Conservation (phyloP, 2,888 invertebrate species). For the Opisthograptis luteolata region DNA sequence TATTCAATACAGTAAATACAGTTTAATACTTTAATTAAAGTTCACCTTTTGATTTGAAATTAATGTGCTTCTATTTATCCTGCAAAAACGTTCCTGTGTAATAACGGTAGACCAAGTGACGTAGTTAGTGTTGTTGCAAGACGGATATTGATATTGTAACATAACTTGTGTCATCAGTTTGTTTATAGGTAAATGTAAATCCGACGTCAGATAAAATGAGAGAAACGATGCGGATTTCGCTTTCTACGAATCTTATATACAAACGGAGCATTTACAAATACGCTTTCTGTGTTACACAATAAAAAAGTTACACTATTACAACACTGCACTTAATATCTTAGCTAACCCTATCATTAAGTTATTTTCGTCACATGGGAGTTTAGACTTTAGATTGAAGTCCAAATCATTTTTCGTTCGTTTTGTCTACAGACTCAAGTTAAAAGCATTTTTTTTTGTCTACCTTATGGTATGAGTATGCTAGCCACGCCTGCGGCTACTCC, state of each 20-base stretch:
- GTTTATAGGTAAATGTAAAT: constrained; percentile 25
- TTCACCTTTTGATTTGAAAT: no score
- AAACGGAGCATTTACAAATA: constrained; percentile 52
- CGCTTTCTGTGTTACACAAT: constrained; percentile 58
- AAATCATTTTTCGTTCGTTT: background rate
- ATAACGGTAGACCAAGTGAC: background rate
- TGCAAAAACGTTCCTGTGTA: no score
- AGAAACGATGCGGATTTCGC: constrained; percentile 40
- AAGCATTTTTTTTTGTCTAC: background rate
- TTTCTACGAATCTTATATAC: constrained; percentile 50
- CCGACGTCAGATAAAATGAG: constrained; percentile 7
- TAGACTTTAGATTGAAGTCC: constrained; percentile 29
- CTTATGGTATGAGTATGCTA: no score
- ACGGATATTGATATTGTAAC: no score
- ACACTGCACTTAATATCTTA: constrained; percentile 45
- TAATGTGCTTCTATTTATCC: no score
- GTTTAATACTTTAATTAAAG: no score
- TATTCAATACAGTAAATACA: no score
- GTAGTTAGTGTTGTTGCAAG: background rate
- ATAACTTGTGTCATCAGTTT: constrained; percentile 25
- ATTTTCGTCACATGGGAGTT: constrained; percentile 48
- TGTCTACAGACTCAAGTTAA: background rate
- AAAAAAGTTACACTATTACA: constrained; percentile 31
- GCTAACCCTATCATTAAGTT: constrained; percentile 49
- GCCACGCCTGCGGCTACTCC: no score